These are phyloP conservation scores for Polymixis lichenea DNA, from an alignment of 2,888 invertebrate genomes.

Conservation along the genomic window DNA sequence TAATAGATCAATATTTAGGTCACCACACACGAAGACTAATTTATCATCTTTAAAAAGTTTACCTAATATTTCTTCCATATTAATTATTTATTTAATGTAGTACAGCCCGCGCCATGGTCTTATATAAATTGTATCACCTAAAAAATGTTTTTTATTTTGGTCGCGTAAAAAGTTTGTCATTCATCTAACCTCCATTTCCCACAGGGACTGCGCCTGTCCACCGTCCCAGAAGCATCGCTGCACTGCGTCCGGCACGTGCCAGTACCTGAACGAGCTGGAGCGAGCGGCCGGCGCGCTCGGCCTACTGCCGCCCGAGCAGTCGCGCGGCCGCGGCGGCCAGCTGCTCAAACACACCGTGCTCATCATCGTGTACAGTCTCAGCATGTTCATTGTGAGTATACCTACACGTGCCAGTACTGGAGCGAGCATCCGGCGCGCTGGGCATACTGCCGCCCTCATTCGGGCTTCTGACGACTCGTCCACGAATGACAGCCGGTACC, in stretches of 20 bases:
- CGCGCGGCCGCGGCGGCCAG: slow-evolving; percentile 90
- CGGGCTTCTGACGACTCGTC: too few species aligned
- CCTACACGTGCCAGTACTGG: not conserved
- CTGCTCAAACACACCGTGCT: slow-evolving; percentile 95
- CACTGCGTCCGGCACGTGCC: slow-evolving; percentile 71
- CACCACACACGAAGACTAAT: too few species aligned
- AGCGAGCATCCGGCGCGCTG: too few species aligned
- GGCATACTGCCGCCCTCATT: too few species aligned
- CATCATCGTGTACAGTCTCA: slow-evolving; percentile 94
- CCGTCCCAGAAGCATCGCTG: slow-evolving; percentile 77
- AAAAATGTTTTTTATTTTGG: too few species aligned
- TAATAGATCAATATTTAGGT: too few species aligned
- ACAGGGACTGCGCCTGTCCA: slow-evolving; percentile 84
- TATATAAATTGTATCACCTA: not conserved
- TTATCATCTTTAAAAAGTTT: too few species aligned
- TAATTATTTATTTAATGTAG: not conserved
- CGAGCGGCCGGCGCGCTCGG: slow-evolving; percentile 82
- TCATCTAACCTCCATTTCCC: not conserved
- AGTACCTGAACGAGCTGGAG: slow-evolving; percentile 81
- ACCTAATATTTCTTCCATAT: too few species aligned
- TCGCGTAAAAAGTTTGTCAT: too few species aligned
- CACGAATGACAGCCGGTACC: too few species aligned
- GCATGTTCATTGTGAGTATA: slow-evolving; percentile 96
- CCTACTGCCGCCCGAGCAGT: slow-evolving; percentile 83
- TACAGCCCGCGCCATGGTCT: not conserved